Percentiles rank a stretch among this genome's conserved stretches.
Conservation (phyloP, 2,797 vertebrate species). For the Chaenodraco wilsoni region DNA sequence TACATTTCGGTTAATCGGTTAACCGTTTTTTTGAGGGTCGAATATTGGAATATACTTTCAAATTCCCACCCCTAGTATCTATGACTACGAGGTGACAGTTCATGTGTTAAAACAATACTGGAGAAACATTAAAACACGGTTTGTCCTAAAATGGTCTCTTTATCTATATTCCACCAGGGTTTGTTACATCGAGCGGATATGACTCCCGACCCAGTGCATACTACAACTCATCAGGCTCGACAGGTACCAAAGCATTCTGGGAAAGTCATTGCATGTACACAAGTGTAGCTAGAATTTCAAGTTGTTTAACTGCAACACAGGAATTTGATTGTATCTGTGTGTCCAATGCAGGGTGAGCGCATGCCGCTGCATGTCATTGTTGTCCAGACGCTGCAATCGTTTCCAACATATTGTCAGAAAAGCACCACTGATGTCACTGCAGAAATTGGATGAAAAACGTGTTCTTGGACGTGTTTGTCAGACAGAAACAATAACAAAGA, state of each 20-base stretch:
- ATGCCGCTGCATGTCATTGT: no score
- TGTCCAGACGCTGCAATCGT: no score
- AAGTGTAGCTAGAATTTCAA: not conserved
- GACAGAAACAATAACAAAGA: no score
- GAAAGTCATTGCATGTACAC: not conserved
- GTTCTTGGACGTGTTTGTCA: no score
- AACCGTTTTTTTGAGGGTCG: no score
- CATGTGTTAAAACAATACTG: not conserved
- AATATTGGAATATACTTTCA: no score
- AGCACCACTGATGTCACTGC: no score
- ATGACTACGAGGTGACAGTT: not conserved
- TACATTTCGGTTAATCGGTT: no score
- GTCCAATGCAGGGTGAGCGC: not conserved
- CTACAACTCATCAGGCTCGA: slow-evolving; percentile 58
- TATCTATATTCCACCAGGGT: slow-evolving; percentile 56
- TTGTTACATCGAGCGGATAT: slow-evolving; percentile 47
- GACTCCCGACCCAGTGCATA: not conserved
- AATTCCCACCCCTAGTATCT: not conserved
- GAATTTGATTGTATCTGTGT: not conserved
- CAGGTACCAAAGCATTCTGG: slow-evolving; percentile 24
- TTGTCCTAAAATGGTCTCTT: slow-evolving; percentile 1
- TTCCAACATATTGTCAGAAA: no score
- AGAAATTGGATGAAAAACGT: no score
- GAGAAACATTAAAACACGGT: not conserved
- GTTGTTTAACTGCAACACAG: not conserved